Percentiles rank a stretch among this genome's conserved stretches.
Evolutionary conservation across 2,797 vertebrate species (phyloP).

Genomic region (Coregonus sp.): DNA sequence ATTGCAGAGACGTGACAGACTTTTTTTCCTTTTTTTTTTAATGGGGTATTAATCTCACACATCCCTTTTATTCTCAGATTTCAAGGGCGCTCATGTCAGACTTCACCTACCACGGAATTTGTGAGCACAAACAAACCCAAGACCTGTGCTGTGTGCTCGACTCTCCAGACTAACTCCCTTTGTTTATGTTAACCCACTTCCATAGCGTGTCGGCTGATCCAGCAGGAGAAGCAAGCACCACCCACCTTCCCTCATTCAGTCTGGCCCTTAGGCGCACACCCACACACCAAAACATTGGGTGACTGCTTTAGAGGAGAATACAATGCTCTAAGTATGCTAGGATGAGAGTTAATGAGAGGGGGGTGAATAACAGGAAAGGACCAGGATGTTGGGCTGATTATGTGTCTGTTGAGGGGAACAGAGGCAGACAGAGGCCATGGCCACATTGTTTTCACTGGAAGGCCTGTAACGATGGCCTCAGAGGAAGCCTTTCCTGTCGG

Average conservation of each 20-base stretch:
- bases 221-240: constrained; percentile 12
- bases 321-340: constrained; percentile 3
- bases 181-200: constrained; percentile 31
- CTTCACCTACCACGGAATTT: constrained; percentile 48
- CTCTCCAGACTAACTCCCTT: constrained; percentile 22
- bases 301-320: not conserved
- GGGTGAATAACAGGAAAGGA: constrained; percentile 70
- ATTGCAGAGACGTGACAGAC: constrained; percentile 5
- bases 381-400: constrained; percentile 57
- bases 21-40: not conserved
- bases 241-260: constrained; percentile 16
- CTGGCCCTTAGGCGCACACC: constrained; percentile 22
- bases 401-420: not conserved
- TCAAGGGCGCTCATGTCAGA: constrained; percentile 49
- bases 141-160: constrained; percentile 10
- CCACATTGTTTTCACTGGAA: constrained; percentile 26
- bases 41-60: constrained; percentile 40
- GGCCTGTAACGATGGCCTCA: not conserved
- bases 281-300: constrained; percentile 22
- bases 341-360: constrained; percentile 57
- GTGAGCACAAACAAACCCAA: constrained; percentile 23
- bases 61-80: constrained; percentile 34
- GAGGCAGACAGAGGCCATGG: not conserved
- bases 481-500: not conserved
- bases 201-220: constrained; percentile 7